These are phyloP conservation scores for Heteronetta atricapilla DNA, from an alignment of 2,113 vertebrate species.

Conservation along the genomic window DNA sequence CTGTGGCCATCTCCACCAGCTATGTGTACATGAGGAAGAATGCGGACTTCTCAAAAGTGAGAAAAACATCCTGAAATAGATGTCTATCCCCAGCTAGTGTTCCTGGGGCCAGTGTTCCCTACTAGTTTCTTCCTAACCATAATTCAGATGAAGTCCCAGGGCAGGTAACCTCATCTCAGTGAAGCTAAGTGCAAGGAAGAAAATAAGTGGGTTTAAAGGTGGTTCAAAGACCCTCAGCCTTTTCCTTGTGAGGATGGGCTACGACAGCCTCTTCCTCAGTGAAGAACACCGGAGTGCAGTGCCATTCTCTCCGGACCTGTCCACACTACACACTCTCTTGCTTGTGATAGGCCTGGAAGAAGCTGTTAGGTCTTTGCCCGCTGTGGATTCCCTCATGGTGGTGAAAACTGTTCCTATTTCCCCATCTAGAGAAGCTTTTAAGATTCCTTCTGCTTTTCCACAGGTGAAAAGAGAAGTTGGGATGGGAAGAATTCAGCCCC, in stretches of 20 bases:
- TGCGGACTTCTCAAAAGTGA: not conserved
- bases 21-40: not conserved
- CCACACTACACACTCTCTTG: not conserved
- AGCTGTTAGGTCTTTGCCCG: not conserved
- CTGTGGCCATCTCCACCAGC: not conserved
- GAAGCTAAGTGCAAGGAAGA: not conserved
- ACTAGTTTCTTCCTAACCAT: not conserved
- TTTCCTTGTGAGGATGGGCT: not conserved
- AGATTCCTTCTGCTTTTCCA: not conserved
- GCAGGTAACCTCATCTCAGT: not conserved
- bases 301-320: not conserved
- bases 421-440: not conserved
- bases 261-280: not conserved
- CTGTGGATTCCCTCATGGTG: not conserved
- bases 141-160: not conserved
- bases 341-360: not conserved
- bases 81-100: accelerated
- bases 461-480: not conserved
- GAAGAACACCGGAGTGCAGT: not conserved
- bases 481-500: not conserved
- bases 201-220: not conserved
- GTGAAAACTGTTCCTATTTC: not conserved
- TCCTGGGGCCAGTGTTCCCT: not conserved
- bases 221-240: not conserved
- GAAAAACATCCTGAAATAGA: not conserved